Conservation (phyloP, 2,113 vertebrate genomes). For the Microcebus lehilahytsara region DNA sequence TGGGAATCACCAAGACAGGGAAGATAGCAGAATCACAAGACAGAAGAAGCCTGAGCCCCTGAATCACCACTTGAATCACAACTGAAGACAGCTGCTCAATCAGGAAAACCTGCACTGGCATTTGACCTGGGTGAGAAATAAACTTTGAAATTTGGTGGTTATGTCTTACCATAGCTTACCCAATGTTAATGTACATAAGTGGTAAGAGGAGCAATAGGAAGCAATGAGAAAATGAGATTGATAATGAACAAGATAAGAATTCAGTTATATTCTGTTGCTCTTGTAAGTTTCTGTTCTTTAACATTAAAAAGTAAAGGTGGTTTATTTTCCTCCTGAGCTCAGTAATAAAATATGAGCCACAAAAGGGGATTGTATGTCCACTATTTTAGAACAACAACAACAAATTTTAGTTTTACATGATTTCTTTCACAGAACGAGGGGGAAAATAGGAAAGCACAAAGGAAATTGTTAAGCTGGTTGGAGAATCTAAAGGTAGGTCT, state of each 20-base stretch:
- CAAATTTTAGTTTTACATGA: slow-evolving; percentile 28
- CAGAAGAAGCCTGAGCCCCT: not conserved
- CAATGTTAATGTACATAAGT: not conserved
- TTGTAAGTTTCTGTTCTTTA: slow-evolving; percentile 29
- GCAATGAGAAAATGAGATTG: not conserved
- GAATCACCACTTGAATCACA: not conserved
- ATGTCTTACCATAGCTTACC: not conserved
- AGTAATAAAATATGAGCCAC: slow-evolving; percentile 50
- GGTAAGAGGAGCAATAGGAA: not conserved
- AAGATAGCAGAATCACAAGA: not conserved
- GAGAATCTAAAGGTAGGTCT: not conserved
- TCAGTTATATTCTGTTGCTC: not conserved
- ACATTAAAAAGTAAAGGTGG: slow-evolving; percentile 39
- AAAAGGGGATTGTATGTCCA: not conserved
- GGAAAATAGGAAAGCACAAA: not conserved
- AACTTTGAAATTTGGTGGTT: not conserved
- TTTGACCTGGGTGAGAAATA: not conserved
- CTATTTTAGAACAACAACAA: slow-evolving; percentile 43
- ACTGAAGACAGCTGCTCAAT: not conserved
- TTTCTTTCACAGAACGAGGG: not conserved
- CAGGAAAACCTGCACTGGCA: not conserved
- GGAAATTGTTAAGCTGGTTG: not conserved
- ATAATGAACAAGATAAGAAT: not conserved
- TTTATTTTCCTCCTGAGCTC: slow-evolving; percentile 26
- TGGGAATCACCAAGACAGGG: not conserved